Conservation (phyloP, 2,113 vertebrate species). For the Aix galericulata region DNA sequence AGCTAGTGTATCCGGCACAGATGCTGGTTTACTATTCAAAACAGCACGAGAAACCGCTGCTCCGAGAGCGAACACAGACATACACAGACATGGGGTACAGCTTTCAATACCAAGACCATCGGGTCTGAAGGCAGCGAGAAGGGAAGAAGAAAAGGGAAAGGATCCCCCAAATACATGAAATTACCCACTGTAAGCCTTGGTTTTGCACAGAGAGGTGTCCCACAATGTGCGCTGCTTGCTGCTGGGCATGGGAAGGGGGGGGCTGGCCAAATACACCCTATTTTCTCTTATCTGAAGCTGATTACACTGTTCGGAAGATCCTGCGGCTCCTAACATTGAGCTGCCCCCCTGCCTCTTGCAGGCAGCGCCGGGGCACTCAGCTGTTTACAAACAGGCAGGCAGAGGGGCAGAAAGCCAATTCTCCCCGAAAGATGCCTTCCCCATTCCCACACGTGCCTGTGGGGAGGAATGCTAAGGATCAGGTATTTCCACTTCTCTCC, state of each 20-base stretch:
- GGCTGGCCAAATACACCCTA: not conserved
- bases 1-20: not conserved
- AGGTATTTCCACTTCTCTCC: constrained; percentile 60
- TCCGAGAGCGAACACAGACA: not conserved
- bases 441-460: not conserved
- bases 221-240: not conserved
- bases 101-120: rapidly evolving
- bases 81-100: not conserved
- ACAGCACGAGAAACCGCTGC: not conserved
- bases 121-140: not conserved
- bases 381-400: not conserved
- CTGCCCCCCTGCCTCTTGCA: not conserved
- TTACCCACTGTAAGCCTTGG: not conserved
- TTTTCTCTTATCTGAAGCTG: not conserved
- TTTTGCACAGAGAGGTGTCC: not conserved
- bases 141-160: not conserved
- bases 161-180: not conserved
- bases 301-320: not conserved
- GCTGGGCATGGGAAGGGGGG: not conserved
- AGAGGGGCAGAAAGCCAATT: not conserved
- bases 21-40: not conserved
- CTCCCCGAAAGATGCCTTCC: not conserved
- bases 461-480: constrained; percentile 63
- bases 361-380: rapidly evolving
- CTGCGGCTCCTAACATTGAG: not conserved